Evolutionary conservation across 2,113 vertebrate species (phyloP).

Genomic region (Glaucidium brasilianum): DNA sequence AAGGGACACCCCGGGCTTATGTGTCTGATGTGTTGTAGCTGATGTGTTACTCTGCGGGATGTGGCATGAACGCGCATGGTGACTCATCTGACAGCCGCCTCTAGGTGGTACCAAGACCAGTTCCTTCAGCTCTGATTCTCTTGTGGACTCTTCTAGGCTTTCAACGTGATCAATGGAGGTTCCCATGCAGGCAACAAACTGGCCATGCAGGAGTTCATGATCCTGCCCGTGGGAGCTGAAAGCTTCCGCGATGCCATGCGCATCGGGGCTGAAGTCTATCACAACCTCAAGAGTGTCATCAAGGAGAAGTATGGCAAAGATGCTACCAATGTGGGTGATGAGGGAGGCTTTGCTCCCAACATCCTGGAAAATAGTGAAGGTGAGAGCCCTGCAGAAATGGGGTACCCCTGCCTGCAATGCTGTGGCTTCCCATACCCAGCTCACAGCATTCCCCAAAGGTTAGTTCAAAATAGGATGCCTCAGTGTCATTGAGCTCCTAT

Average conservation of each 20-base stretch:
- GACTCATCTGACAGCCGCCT: neutral
- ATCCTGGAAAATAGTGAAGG: conserved; percentile 95
- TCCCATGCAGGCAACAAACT: conserved; percentile 91
- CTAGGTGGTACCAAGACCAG: neutral
- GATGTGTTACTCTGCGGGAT: neutral
- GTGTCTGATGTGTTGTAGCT: neutral
- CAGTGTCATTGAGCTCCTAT: neutral
- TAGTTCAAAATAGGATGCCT: neutral
- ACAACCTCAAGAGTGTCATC: conserved; percentile 89
- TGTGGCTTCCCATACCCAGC: neutral
- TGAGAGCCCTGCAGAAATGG: conserved; percentile 52
- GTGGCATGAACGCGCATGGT: neutral
- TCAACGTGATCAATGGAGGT: conserved; percentile 92
- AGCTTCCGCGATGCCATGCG: conserved; percentile 90
- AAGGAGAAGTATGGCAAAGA: conserved; percentile 93
- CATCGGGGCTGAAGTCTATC: conserved; percentile 89
- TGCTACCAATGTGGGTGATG: conserved; percentile 91
- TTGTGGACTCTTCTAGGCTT: conserved; percentile 75
- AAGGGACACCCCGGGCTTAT: neutral
- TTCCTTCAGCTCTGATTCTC: neutral
- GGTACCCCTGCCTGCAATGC: neutral
- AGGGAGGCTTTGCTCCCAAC: conserved; percentile 91
- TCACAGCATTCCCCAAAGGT: neutral
- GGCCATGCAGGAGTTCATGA: conserved; percentile 96
- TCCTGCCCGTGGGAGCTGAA: conserved; percentile 90